A percentile compares a stretch with the other conserved stretches of the same genome.
Conservation (phyloP, 2,113 vertebrate species). For the Phocoena phocoena region DNA sequence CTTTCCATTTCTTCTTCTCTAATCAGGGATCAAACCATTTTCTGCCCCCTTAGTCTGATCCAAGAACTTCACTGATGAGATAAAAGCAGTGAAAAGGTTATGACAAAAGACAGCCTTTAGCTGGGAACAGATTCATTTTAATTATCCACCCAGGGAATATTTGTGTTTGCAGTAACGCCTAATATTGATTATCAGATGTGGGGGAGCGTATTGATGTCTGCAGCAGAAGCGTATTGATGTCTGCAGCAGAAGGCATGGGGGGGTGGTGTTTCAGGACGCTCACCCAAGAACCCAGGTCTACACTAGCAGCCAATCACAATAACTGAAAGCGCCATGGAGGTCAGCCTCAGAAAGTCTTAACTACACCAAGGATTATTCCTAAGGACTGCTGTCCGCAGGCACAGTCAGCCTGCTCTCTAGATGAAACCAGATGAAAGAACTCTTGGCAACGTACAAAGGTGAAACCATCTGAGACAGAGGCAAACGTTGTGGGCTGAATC, state of each 20-base stretch:
- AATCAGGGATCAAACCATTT: conserved; percentile 37
- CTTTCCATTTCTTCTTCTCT: conserved; percentile 45
- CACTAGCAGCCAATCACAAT: neutral
- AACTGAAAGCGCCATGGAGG: neutral
- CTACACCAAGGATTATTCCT: neutral
- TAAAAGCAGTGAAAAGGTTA: conserved; percentile 33
- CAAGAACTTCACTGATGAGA: conserved; percentile 53
- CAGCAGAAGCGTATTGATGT: neutral
- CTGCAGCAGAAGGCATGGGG: neutral
- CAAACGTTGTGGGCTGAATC: neutral
- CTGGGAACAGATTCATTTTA: neutral
- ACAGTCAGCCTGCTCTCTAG: neutral
- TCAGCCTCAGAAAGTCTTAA: neutral
- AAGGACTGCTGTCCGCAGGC: neutral
- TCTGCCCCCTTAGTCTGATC: conserved; percentile 1
- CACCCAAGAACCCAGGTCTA: neutral
- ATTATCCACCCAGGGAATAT: conserved; percentile 50
- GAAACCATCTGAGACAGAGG: neutral
- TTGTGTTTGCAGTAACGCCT: neutral
- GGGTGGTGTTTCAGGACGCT: neutral
- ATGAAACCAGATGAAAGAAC: neutral
- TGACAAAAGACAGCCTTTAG: conserved; percentile 5
- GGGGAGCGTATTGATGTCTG: neutral
- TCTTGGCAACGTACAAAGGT: neutral
- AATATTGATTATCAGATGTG: neutral